These are phyloP conservation scores for Struthidea cinerea DNA, from an alignment of 2,113 vertebrate species.

Conservation along the genomic window DNA sequence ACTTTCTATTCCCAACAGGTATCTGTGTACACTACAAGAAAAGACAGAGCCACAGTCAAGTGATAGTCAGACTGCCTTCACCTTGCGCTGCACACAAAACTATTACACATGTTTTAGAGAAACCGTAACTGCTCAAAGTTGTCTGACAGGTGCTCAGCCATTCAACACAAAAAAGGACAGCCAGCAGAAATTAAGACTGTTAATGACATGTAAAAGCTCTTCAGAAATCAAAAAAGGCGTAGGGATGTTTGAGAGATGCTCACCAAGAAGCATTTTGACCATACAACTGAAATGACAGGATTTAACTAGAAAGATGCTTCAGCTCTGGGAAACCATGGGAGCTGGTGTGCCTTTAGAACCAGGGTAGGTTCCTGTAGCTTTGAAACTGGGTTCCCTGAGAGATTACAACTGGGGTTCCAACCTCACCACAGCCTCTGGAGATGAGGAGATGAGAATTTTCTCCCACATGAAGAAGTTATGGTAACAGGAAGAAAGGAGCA, in stretches of 20 bases:
- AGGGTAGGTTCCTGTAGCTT: background rate
- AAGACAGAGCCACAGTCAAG: background rate
- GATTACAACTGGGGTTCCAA: background rate
- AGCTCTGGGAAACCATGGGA: background rate
- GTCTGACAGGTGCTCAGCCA: background rate
- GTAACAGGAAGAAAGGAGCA: background rate
- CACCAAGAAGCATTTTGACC: background rate
- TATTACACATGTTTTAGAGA: background rate
- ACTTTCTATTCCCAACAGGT: background rate
- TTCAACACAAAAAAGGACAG: background rate
- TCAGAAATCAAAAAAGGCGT: background rate
- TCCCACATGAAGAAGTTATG: background rate
- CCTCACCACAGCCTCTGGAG: background rate
- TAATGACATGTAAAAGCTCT: background rate
- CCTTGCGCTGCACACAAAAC: background rate
- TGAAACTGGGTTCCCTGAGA: background rate
- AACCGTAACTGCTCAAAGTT: background rate
- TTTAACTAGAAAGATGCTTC: background rate
- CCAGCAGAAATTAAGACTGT: background rate
- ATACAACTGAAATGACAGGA: background rate
- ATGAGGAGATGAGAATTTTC: background rate
- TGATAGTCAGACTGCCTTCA: background rate
- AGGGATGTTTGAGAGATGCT: background rate
- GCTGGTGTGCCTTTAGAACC: background rate
- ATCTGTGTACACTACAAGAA: background rate